These are phyloP conservation scores for Sminthurinus aureus DNA, from an alignment of 2,888 invertebrate genomes.

Conservation along the genomic window DNA sequence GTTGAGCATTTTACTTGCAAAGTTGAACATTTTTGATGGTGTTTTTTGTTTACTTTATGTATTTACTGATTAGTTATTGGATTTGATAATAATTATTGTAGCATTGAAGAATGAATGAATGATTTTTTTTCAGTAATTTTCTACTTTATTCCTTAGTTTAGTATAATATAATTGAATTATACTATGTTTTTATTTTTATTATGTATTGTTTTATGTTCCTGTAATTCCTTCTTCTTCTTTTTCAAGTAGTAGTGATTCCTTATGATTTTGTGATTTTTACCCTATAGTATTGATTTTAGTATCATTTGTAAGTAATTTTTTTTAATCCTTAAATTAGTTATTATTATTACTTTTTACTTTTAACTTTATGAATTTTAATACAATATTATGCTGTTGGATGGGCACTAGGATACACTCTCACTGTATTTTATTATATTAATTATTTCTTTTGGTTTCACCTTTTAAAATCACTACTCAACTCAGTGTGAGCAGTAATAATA, in stretches of 20 bases:
- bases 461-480: no score
- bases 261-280: neutral
- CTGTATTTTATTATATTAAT: no score
- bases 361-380: no score
- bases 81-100: neutral
- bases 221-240: neutral
- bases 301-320: no score
- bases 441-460: no score
- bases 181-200: neutral
- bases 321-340: no score
- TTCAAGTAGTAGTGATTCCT: neutral
- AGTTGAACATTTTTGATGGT: conserved; percentile 63
- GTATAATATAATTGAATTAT: neutral
- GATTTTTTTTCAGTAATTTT: neutral
- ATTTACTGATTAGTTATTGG: neutral
- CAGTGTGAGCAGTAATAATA: no score
- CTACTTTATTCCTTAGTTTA: neutral
- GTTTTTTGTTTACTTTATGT: neutral
- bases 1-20: conserved; percentile 65
- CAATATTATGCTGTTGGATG: conserved; percentile 6
- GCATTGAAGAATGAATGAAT: no score
- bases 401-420: conserved; percentile 12
- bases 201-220: no score
- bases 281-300: no score
- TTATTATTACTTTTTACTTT: no score